phyloP scores from a whole-genome alignment of 2,888 invertebrate genomes.

The Pristionchus japonicus region DNA sequence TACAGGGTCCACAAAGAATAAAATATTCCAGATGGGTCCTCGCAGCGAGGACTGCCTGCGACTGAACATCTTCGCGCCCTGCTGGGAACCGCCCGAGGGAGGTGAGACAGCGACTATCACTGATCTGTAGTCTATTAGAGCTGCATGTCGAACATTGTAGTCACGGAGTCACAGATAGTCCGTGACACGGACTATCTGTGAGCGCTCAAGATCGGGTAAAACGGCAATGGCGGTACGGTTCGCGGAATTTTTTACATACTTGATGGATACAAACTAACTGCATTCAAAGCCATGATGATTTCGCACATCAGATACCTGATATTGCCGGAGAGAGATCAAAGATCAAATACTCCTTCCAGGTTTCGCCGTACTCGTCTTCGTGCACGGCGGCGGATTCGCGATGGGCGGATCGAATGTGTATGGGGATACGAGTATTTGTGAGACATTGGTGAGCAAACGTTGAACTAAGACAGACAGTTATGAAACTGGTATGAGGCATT shows the following conservation, averaged over 20 bases:
- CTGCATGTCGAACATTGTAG: too few relatives aligned
- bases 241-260: too few relatives aligned
- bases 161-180: too few relatives aligned
- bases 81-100: constrained; percentile 52
- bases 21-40: neutral
- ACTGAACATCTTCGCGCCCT: constrained; percentile 62
- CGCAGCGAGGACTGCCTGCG: constrained; percentile 57
- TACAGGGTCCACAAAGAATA: neutral
- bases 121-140: too few relatives aligned
- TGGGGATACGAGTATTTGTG: constrained; percentile 59
- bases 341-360: constrained; percentile 41
- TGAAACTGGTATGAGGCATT: too few relatives aligned
- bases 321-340: neutral
- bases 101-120: too few relatives aligned
- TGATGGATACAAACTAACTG: too few relatives aligned
- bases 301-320: neutral
- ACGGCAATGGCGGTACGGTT: too few relatives aligned
- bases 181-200: too few relatives aligned
- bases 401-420: constrained; percentile 57
- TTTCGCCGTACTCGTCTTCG: constrained; percentile 59
- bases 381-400: constrained; percentile 61
- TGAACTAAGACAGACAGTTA: too few relatives aligned
- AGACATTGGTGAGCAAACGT: constrained; percentile 55
- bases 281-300: too few relatives aligned
- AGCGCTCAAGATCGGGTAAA: too few relatives aligned